A percentile compares a stretch with the other conserved stretches of the same genome.
These are phyloP conservation scores for Monoplex corrugatus DNA, from an alignment of 2,888 invertebrate genomes.

Conservation along the genomic window DNA sequence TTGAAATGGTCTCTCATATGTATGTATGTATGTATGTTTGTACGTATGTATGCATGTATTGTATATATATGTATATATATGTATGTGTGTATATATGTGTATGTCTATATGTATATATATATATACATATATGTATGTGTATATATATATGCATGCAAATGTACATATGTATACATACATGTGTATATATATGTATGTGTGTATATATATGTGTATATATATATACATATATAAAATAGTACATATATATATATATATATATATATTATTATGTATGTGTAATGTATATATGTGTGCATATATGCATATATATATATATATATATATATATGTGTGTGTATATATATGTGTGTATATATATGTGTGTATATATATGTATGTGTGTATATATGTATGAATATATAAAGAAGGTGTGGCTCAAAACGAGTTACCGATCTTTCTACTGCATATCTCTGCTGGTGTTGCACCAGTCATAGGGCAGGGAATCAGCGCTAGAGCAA, in stretches of 20 bases:
- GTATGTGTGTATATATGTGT: slow-evolving; percentile 20
- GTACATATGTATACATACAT: background rate
- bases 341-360: background rate
- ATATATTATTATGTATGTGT: background rate
- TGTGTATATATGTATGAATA: background rate
- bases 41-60: no score
- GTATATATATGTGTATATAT: background rate
- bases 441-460: no score
- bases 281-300: background rate
- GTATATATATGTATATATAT: no score
- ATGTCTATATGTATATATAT: no score
- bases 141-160: no score
- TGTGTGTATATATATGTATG: slow-evolving; percentile 3
- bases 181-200: background rate
- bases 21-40: no score
- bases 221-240: background rate
- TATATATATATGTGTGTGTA: background rate
- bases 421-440: no score
- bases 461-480: no score
- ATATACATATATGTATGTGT: no score
- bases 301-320: background rate
- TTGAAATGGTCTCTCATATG: no score
- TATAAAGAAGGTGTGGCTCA: background rate
- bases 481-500: no score
- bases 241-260: background rate